Percentiles rank a stretch among this genome's conserved stretches.
These are phyloP conservation scores for Drosophila neotestacea DNA, from an alignment of 2,888 invertebrate species.

Conservation along the genomic window DNA sequence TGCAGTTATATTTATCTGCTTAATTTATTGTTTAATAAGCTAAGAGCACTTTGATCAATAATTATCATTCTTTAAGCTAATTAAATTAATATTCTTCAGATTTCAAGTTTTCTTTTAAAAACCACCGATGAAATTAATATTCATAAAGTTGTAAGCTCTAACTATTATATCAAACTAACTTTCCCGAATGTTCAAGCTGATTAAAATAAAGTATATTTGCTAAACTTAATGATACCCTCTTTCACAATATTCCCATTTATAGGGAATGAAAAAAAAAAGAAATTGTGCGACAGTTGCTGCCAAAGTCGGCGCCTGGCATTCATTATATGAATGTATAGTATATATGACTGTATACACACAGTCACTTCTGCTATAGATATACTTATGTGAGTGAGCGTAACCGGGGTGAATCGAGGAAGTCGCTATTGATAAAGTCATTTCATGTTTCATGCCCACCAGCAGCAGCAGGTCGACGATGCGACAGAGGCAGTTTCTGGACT, in stretches of 20 bases:
- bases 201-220: background rate
- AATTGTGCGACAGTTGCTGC: slow-evolving; percentile 63
- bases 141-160: background rate
- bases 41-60: background rate
- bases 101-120: background rate
- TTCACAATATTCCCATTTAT: background rate
- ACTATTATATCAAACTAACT: background rate
- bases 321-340: slow-evolving; percentile 46
- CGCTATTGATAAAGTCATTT: slow-evolving; percentile 76
- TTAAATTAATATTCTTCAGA: background rate
- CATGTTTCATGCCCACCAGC: slow-evolving; percentile 49
- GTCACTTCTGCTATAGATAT: slow-evolving; percentile 1
- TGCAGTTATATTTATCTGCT: background rate
- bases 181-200: background rate
- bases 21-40: background rate
- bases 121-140: background rate
- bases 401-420: slow-evolving; percentile 33
- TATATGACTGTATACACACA: slow-evolving; percentile 7
- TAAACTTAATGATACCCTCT: background rate
- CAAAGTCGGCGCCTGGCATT: slow-evolving; percentile 74
- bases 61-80: background rate
- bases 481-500: slow-evolving; percentile 8
- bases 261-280: slow-evolving; percentile 32
- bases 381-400: slow-evolving; percentile 24
- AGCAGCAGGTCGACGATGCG: slow-evolving; percentile 10